Evolutionary conservation across 2,113 vertebrate species (phyloP), one percentile per base, ranked within the genome.

Genomic region (Cyprinodon brontotheroides): DNA sequence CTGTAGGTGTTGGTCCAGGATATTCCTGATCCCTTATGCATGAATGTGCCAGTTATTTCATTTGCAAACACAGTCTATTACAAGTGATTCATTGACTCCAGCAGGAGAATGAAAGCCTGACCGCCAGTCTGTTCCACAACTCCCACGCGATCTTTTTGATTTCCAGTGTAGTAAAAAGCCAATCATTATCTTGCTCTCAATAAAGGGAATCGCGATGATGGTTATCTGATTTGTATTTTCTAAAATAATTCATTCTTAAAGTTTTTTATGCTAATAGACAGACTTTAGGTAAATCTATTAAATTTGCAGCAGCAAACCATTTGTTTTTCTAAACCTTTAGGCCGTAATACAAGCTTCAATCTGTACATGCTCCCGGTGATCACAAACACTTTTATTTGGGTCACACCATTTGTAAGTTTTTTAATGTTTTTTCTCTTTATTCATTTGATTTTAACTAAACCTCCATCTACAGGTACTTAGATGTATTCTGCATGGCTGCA

Each of bases 21-120:
- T 38, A 66, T 8, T 39, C n/a, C 6, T 2, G 38, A 1, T 68
- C 67, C 43, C 36, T 69, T 14, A 11, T 64, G 47, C 38, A 29
- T 74, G 39, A 69, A 20, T 53, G 68, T 20, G 50, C 69, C 29
- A 70, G 47, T 50, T 71, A 80, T 82, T 74, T 84, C 77, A 86
- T 60, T 74, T 20, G n/a, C 29, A 11, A 75, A 81, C 73, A 69
- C 60, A 41, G n/a, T n/a, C n/a, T n/a, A n/a, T n/a, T n/a, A n/a
- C n/a, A n/a, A n/a, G n/a, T n/a, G n/a, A n/a, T n/a, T n/a, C n/a
- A n/a, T n/a, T n/a, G n/a, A n/a, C 75, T 68, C 41, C 70, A 79
- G 64, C 78, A 75, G 85, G 43, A 77, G 69, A 68, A 67, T 12
- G 5, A 60, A 61, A 62, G 12, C 47, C 63, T 11, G 3, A 11